These are phyloP conservation scores for Megalurothrips usitatus DNA, from an alignment of 2,888 invertebrate species.

Conservation along the genomic window DNA sequence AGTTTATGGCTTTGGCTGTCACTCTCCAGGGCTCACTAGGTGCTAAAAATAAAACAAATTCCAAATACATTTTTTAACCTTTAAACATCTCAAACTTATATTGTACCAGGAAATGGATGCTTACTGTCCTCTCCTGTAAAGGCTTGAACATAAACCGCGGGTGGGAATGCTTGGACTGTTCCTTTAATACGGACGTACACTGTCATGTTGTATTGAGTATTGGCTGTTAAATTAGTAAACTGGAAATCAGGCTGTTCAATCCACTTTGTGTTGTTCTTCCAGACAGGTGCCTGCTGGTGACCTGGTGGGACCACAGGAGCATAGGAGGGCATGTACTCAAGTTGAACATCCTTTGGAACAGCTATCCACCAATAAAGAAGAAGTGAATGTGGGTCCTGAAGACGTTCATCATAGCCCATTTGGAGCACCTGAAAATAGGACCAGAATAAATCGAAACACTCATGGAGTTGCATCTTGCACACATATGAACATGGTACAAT, in stretches of 20 bases:
- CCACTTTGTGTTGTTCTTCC: constrained; percentile 57
- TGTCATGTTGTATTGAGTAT: constrained; percentile 72
- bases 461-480: background rate
- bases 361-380: constrained; percentile 61
- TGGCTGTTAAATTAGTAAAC: constrained; percentile 63
- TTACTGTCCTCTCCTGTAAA: constrained; percentile 65
- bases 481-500: background rate
- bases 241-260: constrained; percentile 55
- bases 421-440: constrained; percentile 50
- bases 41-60: constrained; percentile 46
- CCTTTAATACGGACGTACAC: constrained; percentile 64
- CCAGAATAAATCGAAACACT: background rate
- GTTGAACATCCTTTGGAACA: constrained; percentile 45
- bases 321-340: constrained; percentile 64
- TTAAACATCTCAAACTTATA: background rate
- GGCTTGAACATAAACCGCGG: constrained; percentile 58
- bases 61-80: constrained; percentile 25
- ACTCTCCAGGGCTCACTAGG: constrained; percentile 67
- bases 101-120: constrained; percentile 31
- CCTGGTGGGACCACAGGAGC: constrained; percentile 35
- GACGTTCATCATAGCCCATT: constrained; percentile 61
- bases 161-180: constrained; percentile 55
- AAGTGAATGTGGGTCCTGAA: constrained; percentile 59
- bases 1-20: constrained; percentile 59
- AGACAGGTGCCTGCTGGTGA: constrained; percentile 30